Evolutionary conservation across 30 jellyfish, hydroid and myxozoan species (phyloP).

Genomic region (Pseudorhiza aurosa): DNA sequence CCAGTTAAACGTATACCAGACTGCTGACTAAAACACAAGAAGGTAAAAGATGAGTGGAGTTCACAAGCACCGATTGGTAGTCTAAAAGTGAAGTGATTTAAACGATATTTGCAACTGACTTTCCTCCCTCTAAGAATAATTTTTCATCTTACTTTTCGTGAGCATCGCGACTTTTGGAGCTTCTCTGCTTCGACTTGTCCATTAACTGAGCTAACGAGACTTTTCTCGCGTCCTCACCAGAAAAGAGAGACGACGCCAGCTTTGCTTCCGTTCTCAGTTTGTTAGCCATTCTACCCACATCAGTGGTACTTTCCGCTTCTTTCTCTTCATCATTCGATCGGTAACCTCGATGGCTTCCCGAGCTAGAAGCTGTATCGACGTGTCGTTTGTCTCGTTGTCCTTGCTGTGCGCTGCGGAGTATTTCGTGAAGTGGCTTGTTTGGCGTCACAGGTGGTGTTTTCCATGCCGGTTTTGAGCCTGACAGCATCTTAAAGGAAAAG

Average conservation of each 20-base stretch:
- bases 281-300: slow-evolving; percentile 55
- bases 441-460: slow-evolving; percentile 77
- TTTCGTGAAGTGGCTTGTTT: slow-evolving; percentile 61
- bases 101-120: neutral
- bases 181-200: neutral
- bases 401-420: slow-evolving; percentile 10
- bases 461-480: slow-evolving; percentile 60
- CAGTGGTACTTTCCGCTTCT: neutral
- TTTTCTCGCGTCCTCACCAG: slow-evolving; percentile 22
- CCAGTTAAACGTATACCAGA: slow-evolving; percentile 81
- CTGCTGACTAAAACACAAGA: neutral
- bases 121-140: neutral
- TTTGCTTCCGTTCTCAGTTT: slow-evolving; percentile 67
- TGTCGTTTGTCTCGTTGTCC: neutral
- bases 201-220: neutral
- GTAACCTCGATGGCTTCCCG: neutral
- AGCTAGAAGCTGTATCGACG: neutral
- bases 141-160: slow-evolving; percentile 6
- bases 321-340: neutral
- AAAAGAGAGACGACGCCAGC: slow-evolving; percentile 50
- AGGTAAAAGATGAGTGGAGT: too few relatives aligned
- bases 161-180: neutral
- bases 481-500: slow-evolving; percentile 35
- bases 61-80: too few relatives aligned
- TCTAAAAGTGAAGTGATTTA: neutral